Conservation (phyloP, 2,888 invertebrate species). For the Phaedon cochleariae region DNA sequence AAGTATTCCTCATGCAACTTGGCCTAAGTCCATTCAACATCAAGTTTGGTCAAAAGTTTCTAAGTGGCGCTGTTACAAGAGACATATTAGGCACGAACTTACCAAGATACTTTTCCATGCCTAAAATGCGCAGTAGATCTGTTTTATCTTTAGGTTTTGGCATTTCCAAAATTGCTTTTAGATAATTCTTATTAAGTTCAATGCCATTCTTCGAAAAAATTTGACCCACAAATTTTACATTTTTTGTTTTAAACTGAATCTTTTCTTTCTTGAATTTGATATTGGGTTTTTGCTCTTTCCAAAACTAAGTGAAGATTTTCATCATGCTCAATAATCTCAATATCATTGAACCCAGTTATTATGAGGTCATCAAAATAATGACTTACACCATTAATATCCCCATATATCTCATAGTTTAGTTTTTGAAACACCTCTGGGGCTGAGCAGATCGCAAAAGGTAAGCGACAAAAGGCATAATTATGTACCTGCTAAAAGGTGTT, state of each 20-base stretch:
- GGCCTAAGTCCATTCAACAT: constrained; percentile 34
- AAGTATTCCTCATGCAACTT: constrained; percentile 32
- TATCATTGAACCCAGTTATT: too few relatives aligned
- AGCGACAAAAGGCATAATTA: too few relatives aligned
- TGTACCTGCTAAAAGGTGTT: too few relatives aligned
- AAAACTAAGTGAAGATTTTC: constrained; percentile 31
- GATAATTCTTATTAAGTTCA: constrained; percentile 29
- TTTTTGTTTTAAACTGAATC: constrained; percentile 30
- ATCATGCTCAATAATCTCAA: too few relatives aligned
- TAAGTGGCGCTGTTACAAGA: constrained; percentile 40
- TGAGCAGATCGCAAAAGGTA: too few relatives aligned
- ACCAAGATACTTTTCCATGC: constrained; percentile 40
- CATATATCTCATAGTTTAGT: too few relatives aligned
- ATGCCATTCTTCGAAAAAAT: constrained; percentile 34
- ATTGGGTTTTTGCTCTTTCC: constrained; percentile 35
- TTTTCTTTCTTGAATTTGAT: constrained; percentile 36
- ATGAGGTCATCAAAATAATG: too few relatives aligned
- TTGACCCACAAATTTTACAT: constrained; percentile 37
- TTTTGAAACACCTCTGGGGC: too few relatives aligned
- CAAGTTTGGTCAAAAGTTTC: constrained; percentile 36
- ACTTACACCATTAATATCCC: too few relatives aligned
- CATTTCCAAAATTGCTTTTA: constrained; percentile 41
- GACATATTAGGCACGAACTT: constrained; percentile 44
- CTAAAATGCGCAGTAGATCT: constrained; percentile 40
- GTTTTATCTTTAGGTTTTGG: constrained; percentile 33